Evolutionary conservation across 2,113 vertebrate genomes (phyloP).

Genomic region (Tetrao urogallus): DNA sequence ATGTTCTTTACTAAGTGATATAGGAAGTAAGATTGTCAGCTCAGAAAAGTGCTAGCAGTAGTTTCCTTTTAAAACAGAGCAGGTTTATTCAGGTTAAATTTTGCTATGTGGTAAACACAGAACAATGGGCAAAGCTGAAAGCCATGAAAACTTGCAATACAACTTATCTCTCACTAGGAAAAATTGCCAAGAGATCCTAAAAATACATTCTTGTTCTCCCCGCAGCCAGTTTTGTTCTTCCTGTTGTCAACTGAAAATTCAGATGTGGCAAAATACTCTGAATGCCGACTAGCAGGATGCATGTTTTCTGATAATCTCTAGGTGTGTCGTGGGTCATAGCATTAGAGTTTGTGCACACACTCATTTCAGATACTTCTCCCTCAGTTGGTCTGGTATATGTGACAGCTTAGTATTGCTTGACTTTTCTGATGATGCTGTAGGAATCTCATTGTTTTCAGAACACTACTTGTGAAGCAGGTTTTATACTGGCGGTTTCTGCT

Average conservation of each 20-base stretch:
- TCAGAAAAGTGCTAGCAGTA: background rate
- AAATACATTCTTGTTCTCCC: background rate
- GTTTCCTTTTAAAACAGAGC: background rate
- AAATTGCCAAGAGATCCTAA: background rate
- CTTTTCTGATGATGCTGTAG: background rate
- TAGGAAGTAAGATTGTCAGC: background rate
- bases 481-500: background rate
- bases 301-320: conserved; percentile 43
- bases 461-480: background rate
- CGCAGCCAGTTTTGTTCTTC: background rate
- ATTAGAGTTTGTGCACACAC: conserved; percentile 31
- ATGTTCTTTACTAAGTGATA: background rate
- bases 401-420: conserved; percentile 48
- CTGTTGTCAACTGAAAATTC: conserved; percentile 18
- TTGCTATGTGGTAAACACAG: background rate
- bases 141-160: background rate
- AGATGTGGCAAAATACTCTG: conserved; percentile 35
- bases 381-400: conserved; percentile 42
- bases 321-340: conserved; percentile 35
- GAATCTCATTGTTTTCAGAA: conserved; percentile 31
- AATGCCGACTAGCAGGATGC: conserved; percentile 30
- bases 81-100: background rate
- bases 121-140: background rate
- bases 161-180: background rate
- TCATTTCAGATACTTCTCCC: conserved; percentile 40